Base-by-base conservation (phyloP, 1,140 invertebrate species). In the Tetraneura akinire region DNA sequence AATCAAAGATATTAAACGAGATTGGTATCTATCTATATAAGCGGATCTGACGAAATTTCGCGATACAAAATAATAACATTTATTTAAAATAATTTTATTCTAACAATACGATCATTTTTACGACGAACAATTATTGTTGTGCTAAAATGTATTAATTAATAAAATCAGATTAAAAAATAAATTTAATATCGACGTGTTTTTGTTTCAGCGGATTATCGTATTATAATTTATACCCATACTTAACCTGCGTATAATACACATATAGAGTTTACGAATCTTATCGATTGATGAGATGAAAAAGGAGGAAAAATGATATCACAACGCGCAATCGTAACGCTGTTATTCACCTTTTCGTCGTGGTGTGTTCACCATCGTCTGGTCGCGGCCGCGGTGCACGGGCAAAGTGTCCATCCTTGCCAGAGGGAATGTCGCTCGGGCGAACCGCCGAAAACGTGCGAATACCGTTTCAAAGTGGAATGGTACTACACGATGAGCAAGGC, bases 401-500 rank as follows among this genome's bases (percentile, higher is more conserved):
- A 64, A 32, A 37, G 8, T 37, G 13, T 80, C 16, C 84, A 89
- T 82, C 86, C 87, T 8, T 92, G 91, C 84, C 83, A 84, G 16
- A 86, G 91, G 80, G 82, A 82, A 42, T 92, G 91, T 83, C 81
- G 82, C 57, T 84, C 85, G 42, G 87, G 86, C 74, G 87, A 84
- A 1, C 83, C 87, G n/a, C 87, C 89, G 1, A 90, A 90, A 89
- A 86, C 87, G 11, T 94, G 93, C 82, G 85, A 88, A 68, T 95
- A 93, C 84, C 86, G 88, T 74, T 94, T 94, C 83, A 86, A 87
- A 55, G 83, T 94, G 0, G 94, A 95, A 85, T 91, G 90, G 87
- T 96, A 95, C 85, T 88, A 91, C 71, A 92, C 93, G 1, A 90
- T 96, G 89, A 93, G 92, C 83, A 95, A 95, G 85, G 94, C 95